Base-by-base conservation (phyloP, 2,888 invertebrate species). In the Drosophila neotestacea region DNA sequence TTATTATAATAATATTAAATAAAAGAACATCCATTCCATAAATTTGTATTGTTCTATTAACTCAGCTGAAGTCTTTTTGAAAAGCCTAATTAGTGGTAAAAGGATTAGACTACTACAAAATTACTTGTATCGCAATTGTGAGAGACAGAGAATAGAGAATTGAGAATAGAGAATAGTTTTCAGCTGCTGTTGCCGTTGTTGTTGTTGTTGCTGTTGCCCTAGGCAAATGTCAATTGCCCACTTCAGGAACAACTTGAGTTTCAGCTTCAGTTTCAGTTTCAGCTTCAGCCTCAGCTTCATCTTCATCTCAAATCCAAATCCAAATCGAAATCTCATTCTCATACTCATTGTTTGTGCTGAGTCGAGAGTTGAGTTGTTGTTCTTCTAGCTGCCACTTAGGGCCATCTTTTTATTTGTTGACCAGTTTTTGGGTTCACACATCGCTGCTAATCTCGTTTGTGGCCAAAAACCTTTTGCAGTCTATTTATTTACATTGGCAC, bases 401-500 rank as follows among this genome's bases (percentile, higher is more conserved):
- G 69, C 38, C 51, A 28, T 51, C 13, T 61, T 61, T 44, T 44
- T 68, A 47, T 73, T 73, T 58, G 58, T 48, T 32, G 48, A 34
- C 47, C 30, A 30, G 41, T 10, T 32, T 28, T 44, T 27, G n/a
- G 44, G 34, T 60, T 66, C 73, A 44, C 56, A 71, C 65, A 42
- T 55, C 42, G 34, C 44, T 75, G 79, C 79, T 75, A 75, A 75
- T 75, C 75, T 69, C 41, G 38, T 62, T 16, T 44, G 54, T 42
- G 47, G 39, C 34, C 55, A 13, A 59, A 66, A 61, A 3, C 44
- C 11, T 6, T 6, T n/a, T 6, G 11, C 44, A 11, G 28, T n/a
- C 62, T 75, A 79, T 76, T 75, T 76, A 70, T 79, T 79, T 69
- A 79, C 75, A 59, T 79, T 76, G 75, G 13, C 79, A 76, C 75